These are phyloP conservation scores for Malacosoma neustria DNA, from an alignment of 2,888 invertebrate species.

Conservation along the genomic window DNA sequence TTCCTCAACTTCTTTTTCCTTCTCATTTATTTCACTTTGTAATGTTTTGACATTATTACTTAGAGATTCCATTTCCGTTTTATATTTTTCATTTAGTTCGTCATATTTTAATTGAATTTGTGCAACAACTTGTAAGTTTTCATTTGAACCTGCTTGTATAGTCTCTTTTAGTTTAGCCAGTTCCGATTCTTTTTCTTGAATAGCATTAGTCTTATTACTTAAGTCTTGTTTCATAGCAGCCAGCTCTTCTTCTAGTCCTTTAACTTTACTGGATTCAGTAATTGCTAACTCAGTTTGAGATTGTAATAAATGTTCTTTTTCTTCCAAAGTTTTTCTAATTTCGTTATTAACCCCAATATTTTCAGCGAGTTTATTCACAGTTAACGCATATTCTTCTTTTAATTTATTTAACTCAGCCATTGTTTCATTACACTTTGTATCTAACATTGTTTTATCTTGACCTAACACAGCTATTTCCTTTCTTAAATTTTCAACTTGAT, in stretches of 20 bases:
- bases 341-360: constrained; percentile 26
- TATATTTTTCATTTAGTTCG: constrained; percentile 44
- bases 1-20: constrained; percentile 45
- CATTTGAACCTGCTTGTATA: constrained; percentile 37
- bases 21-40: constrained; percentile 39
- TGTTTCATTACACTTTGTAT: constrained; percentile 38
- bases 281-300: constrained; percentile 36
- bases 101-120: constrained; percentile 46
- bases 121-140: constrained; percentile 41
- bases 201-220: constrained; percentile 27
- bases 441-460: constrained; percentile 47
- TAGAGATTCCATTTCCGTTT: constrained; percentile 51
- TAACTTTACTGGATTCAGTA: constrained; percentile 34
- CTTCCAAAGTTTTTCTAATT: constrained; percentile 36
- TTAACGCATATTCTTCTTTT: constrained; percentile 34
- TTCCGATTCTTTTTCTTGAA: constrained; percentile 42
- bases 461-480: constrained; percentile 39
- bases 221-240: constrained; percentile 36
- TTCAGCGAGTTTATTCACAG: constrained; percentile 37
- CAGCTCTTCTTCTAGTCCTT: constrained; percentile 39
- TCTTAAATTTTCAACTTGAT: constrained; percentile 44
- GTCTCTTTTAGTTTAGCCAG: constrained; percentile 37
- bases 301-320: constrained; percentile 48
- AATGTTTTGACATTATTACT: constrained; percentile 40
- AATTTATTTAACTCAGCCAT: constrained; percentile 34